These are phyloP conservation scores for Bubo bubo DNA, from an alignment of 2,113 vertebrate genomes.

Conservation along the genomic window DNA sequence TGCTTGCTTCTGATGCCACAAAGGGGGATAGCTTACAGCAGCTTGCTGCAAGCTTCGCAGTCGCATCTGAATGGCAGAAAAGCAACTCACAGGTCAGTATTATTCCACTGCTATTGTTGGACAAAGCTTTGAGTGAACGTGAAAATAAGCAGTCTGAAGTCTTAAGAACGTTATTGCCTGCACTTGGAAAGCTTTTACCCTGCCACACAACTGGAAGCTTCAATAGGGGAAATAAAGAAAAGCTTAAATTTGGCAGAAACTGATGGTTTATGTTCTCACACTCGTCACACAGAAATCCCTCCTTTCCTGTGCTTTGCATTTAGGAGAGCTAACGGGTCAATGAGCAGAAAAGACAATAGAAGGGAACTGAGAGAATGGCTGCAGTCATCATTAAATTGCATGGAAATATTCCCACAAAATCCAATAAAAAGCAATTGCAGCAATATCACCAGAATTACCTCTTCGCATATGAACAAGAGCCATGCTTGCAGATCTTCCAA, in stretches of 20 bases:
- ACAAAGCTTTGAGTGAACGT: neutral
- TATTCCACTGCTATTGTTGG: neutral
- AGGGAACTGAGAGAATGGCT: neutral
- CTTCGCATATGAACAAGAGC: neutral
- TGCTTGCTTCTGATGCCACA: neutral
- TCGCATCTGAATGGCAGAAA: neutral
- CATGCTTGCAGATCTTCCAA: neutral
- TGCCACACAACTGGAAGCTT: conserved; percentile 2
- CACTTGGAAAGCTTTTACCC: conserved; percentile 34
- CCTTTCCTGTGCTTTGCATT: conserved; percentile 12
- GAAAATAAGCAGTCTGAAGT: conserved; percentile 9
- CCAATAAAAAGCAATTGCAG: neutral
- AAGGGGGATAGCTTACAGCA: neutral
- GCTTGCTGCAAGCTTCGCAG: neutral
- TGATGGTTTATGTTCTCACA: conserved; percentile 33
- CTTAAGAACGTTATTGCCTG: neutral
- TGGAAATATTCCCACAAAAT: conserved; percentile 28
- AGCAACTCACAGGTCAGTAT: neutral
- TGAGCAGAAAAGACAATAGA: conserved; percentile 32
- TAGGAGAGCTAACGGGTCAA: neutral
- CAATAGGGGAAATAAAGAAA: conserved; percentile 27
- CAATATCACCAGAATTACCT: neutral
- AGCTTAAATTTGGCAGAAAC: conserved; percentile 42
- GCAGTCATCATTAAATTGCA: neutral
- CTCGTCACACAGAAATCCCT: neutral